A percentile compares a stretch with the other conserved stretches of the same genome.
phyloP scores from a whole-genome alignment of 2,888 invertebrate species.

The Suillia variegata region DNA sequence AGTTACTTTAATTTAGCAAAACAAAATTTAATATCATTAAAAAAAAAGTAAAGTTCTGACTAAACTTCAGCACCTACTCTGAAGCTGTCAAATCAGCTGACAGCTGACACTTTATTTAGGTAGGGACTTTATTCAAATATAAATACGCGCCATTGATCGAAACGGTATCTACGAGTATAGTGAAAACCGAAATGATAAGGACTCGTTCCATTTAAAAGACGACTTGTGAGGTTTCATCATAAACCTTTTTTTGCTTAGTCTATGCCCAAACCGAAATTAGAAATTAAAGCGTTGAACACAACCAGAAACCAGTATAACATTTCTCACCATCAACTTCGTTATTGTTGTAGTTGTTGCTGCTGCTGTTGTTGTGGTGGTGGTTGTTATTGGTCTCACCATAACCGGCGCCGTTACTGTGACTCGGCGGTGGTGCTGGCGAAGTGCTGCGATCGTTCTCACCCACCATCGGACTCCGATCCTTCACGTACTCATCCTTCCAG shows the following conservation, averaged over 20 bases:
- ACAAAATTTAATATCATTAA: too few relatives aligned
- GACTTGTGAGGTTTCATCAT: slow-evolving; percentile 11
- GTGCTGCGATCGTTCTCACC: slow-evolving; percentile 34
- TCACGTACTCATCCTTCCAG: slow-evolving; percentile 65
- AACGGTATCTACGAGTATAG: too few relatives aligned
- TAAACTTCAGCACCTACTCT: too few relatives aligned
- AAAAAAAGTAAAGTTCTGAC: too few relatives aligned
- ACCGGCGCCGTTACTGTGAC: not conserved
- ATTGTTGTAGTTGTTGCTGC: slow-evolving; percentile 29
- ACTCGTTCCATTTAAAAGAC: too few relatives aligned
- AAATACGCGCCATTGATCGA: too few relatives aligned
- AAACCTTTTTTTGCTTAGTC: slow-evolving; percentile 24
- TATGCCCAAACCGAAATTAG: not conserved
- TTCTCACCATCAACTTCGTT: slow-evolving; percentile 47
- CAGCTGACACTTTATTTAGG: too few relatives aligned
- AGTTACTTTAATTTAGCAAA: too few relatives aligned
- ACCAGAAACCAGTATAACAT: not conserved
- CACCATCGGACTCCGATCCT: slow-evolving; percentile 62
- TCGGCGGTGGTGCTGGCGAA: too few relatives aligned
- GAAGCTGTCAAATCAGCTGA: too few relatives aligned
- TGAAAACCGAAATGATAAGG: too few relatives aligned
- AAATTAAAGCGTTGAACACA: slow-evolving; percentile 9
- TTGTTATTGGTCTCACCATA: slow-evolving; percentile 6
- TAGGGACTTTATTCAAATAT: too few relatives aligned
- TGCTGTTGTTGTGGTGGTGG: slow-evolving; percentile 15